phyloP scores from a whole-genome alignment of 2,113 vertebrate species.

The Rostratula benghalensis region DNA sequence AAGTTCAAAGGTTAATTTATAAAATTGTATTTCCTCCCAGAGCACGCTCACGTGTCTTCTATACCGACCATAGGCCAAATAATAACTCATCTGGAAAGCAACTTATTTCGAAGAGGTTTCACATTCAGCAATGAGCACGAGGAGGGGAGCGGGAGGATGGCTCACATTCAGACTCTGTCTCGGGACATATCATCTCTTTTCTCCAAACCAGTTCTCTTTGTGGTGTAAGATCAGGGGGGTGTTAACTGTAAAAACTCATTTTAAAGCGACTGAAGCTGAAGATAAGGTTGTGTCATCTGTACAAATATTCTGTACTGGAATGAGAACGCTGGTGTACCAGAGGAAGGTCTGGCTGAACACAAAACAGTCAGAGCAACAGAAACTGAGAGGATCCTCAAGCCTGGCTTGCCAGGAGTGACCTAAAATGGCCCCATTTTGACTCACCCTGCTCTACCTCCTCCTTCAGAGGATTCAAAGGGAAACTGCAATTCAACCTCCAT shows the following conservation, averaged over 20 bases:
- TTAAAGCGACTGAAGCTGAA: not conserved
- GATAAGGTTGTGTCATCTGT: constrained; percentile 32
- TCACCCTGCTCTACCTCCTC: constrained; percentile 38
- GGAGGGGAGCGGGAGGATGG: constrained; percentile 16
- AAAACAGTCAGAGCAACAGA: constrained; percentile 55
- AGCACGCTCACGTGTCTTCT: constrained; percentile 41
- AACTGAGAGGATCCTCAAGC: constrained; percentile 45
- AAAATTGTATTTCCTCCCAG: constrained; percentile 38
- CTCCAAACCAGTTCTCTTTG: constrained; percentile 35
- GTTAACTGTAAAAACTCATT: constrained; percentile 59
- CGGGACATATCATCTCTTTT: not conserved
- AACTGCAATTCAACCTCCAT: constrained; percentile 56
- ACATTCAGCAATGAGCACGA: not conserved
- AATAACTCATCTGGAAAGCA: constrained; percentile 47
- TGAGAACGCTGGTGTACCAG: not conserved
- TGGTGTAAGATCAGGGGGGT: not conserved
- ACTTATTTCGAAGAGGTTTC: constrained; percentile 58
- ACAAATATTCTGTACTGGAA: constrained; percentile 37
- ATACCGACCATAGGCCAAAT: not conserved
- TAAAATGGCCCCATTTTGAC: constrained; percentile 54
- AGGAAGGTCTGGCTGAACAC: constrained; percentile 26
- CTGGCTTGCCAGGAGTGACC: constrained; percentile 47
- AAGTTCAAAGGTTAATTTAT: constrained; percentile 12
- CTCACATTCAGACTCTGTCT: not conserved
- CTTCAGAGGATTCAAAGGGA: constrained; percentile 55